These are phyloP conservation scores for Leptopilina syphax DNA, from an alignment of 2,888 invertebrate genomes.

Conservation along the genomic window DNA sequence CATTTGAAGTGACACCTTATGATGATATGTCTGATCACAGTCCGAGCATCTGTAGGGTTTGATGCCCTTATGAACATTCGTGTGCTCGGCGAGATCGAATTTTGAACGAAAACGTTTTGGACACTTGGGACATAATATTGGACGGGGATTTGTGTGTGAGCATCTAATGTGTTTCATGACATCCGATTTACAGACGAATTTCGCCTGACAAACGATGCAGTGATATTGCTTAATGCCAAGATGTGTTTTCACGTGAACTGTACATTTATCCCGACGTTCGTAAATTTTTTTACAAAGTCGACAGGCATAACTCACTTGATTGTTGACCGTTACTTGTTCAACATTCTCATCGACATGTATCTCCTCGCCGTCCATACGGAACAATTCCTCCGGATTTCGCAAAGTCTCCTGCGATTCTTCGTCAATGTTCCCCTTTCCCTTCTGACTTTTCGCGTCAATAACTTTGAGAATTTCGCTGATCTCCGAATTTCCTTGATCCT, in stretches of 20 bases:
- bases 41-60: constrained; percentile 72
- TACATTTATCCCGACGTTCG: constrained; percentile 74
- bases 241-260: constrained; percentile 74
- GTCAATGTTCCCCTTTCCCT: constrained; percentile 60
- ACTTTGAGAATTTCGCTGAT: constrained; percentile 70
- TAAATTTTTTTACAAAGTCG: constrained; percentile 73
- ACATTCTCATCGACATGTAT: constrained; percentile 74
- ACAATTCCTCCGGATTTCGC: constrained; percentile 72
- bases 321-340: constrained; percentile 67
- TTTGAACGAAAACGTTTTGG: constrained; percentile 75
- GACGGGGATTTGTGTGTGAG: constrained; percentile 75
- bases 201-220: constrained; percentile 73
- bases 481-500: constrained; percentile 69
- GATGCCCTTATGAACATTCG: constrained; percentile 74
- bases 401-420: constrained; percentile 66
- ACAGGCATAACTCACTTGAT: constrained; percentile 71
- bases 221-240: constrained; percentile 74
- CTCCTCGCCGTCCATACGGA: constrained; percentile 73
- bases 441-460: constrained; percentile 64
- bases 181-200: constrained; percentile 75
- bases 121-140: constrained; percentile 74
- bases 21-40: constrained; percentile 74
- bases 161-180: constrained; percentile 76
- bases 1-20: constrained; percentile 75
- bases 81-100: constrained; percentile 74